Conservation (phyloP, 2,113 vertebrate genomes). For the Dicentrarchus labrax region DNA sequence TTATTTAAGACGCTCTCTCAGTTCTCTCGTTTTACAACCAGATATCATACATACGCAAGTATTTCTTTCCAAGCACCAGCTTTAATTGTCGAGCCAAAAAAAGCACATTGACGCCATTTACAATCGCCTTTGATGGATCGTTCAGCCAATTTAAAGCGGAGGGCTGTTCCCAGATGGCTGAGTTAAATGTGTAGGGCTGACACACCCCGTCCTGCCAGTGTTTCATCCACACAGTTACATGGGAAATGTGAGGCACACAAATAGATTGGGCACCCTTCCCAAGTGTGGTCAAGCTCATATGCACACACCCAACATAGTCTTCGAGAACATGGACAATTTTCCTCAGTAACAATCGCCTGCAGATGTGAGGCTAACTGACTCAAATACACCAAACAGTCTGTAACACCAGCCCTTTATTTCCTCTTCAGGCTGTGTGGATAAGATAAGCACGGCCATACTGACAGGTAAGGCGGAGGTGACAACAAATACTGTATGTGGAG, state of each 20-base stretch:
- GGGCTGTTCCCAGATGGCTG: slow-evolving; percentile 61
- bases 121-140: slow-evolving; percentile 52
- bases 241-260: slow-evolving; percentile 78
- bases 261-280: slow-evolving; percentile 78
- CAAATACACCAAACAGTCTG: slow-evolving; percentile 27
- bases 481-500: slow-evolving; percentile 14
- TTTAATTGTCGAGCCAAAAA: slow-evolving; percentile 53
- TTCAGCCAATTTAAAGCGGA: slow-evolving; percentile 54
- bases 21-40: slow-evolving; percentile 12
- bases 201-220: slow-evolving; percentile 57
- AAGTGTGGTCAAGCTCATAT: slow-evolving; percentile 71
- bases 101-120: slow-evolving; percentile 40
- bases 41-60: neutral
- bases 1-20: neutral
- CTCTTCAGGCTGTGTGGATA: slow-evolving; percentile 5
- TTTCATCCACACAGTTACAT: slow-evolving; percentile 68
- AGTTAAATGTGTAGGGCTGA: slow-evolving; percentile 47
- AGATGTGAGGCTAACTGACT: slow-evolving; percentile 66
- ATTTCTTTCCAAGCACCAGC: slow-evolving; percentile 21
- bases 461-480: slow-evolving; percentile 56
- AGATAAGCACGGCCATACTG: slow-evolving; percentile 30
- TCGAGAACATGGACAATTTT: slow-evolving; percentile 53
- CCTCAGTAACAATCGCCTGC: slow-evolving; percentile 52
- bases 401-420: slow-evolving; percentile 30
- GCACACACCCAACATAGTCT: slow-evolving; percentile 77